These are phyloP conservation scores for Chionodraco myersi DNA, from an alignment of 2,113 vertebrate species.

Conservation along the genomic window DNA sequence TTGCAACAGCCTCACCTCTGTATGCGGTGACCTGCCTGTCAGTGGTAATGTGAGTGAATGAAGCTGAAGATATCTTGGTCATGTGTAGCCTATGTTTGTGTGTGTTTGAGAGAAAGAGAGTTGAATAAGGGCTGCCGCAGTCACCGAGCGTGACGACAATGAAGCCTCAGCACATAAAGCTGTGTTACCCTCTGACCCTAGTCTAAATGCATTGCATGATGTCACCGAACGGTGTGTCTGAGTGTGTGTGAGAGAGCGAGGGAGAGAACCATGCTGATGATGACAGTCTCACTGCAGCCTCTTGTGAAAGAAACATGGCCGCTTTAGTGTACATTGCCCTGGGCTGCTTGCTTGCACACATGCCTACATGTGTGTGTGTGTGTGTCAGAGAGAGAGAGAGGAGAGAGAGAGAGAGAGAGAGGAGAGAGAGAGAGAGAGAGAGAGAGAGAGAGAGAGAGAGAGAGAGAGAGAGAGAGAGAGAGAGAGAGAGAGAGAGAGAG, in stretches of 20 bases:
- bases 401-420: constrained; percentile 43
- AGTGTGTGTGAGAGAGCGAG: constrained; percentile 7
- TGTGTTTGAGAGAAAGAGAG: constrained; percentile 32
- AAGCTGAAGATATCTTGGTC: constrained; percentile 19
- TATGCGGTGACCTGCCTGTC: constrained; percentile 24
- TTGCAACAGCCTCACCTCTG: constrained; percentile 44
- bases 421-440: constrained; percentile 42
- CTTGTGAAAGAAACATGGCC: constrained; percentile 78
- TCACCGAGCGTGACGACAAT: constrained; percentile 52
- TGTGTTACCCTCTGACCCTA: constrained; percentile 67
- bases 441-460: constrained; percentile 41
- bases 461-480: constrained; percentile 41
- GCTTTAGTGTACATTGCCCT: constrained; percentile 75
- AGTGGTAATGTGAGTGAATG: constrained; percentile 26
- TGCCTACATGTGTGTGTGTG: constrained; percentile 27
- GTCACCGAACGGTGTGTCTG: constrained; percentile 58
- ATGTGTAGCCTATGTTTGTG: constrained; percentile 14
- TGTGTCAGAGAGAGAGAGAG: no score
- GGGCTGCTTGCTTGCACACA: constrained; percentile 73
- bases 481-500: constrained; percentile 39
- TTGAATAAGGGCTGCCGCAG: constrained; percentile 52
- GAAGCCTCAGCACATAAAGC: constrained; percentile 58
- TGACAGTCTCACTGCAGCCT: constrained; percentile 67
- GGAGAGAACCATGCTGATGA: constrained; percentile 57
- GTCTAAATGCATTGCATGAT: constrained; percentile 70